Conservation (phyloP, 2,888 invertebrate genomes). For the Perdita meconis region DNA sequence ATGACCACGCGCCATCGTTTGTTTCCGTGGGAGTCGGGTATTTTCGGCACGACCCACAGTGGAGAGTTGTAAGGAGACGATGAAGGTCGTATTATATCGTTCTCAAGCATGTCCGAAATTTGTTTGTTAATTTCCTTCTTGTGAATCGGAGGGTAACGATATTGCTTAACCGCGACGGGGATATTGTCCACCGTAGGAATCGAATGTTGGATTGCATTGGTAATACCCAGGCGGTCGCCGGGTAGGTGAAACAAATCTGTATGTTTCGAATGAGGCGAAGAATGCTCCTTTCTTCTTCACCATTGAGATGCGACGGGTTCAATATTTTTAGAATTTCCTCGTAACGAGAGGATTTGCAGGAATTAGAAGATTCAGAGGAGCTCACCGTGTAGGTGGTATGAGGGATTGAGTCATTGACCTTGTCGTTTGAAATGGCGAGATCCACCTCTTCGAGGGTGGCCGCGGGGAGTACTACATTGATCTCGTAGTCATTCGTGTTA, state of each 20-base stretch:
- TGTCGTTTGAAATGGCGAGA: no score
- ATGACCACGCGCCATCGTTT: constrained; percentile 15
- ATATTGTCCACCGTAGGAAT: background rate
- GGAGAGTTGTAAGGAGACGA: constrained; percentile 2
- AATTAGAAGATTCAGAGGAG: no score
- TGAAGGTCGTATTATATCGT: background rate
- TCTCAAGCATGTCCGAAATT: background rate
- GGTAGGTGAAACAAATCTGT: constrained; percentile 20
- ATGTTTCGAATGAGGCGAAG: no score
- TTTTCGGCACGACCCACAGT: constrained; percentile 8
- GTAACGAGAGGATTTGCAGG: no score
- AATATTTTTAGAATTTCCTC: no score
- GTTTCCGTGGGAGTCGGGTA: constrained; percentile 1
- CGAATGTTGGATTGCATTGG: background rate
- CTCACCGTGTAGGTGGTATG: no score
- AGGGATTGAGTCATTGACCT: no score
- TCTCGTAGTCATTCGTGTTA: no score
- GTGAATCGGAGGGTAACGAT: constrained; percentile 21
- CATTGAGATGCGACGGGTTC: no score
- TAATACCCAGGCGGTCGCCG: background rate
- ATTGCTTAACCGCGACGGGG: background rate
- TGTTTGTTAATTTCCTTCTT: constrained; percentile 21
- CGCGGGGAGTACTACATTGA: no score
- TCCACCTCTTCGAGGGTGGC: no score
- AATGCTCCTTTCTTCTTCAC: no score